Conservation (phyloP, 92 coral and sea anemone genomes). For the Phenganax marumi region DNA sequence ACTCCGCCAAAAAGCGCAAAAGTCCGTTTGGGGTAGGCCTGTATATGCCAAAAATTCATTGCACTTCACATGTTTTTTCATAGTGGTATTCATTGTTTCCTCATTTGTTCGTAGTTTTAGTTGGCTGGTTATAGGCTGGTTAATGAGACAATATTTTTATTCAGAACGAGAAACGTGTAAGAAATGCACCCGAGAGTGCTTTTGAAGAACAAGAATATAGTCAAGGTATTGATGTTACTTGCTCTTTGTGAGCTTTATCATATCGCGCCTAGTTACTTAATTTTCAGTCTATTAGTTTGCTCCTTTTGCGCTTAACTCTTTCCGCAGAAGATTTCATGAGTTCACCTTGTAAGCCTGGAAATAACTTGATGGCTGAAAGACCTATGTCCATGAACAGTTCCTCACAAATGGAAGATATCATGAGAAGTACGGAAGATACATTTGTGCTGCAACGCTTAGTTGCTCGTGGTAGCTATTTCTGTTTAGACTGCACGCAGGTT, state of each 20-base stretch:
- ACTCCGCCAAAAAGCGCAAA: conserved; percentile 26
- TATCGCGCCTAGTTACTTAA: neutral
- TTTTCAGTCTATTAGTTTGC: neutral
- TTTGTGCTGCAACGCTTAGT: neutral
- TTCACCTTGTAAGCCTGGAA: conserved; percentile 11
- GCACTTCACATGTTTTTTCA: neutral
- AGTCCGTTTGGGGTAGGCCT: conserved; percentile 25
- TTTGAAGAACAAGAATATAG: conserved; percentile 33
- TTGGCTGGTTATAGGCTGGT: neutral
- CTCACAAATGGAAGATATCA: conserved; percentile 21
- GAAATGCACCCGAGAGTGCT: conserved; percentile 12
- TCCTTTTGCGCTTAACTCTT: conserved; percentile 2
- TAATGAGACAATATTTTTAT: neutral
- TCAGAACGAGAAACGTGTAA: neutral
- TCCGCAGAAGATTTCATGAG: conserved; percentile 21
- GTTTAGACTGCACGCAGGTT: neutral
- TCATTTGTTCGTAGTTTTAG: neutral
- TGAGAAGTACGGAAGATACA: conserved; percentile 13
- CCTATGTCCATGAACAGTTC: neutral
- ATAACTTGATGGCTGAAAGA: neutral
- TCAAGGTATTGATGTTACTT: neutral
- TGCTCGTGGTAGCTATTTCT: neutral
- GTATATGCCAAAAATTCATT: neutral
- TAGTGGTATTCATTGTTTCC: neutral
- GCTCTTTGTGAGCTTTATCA: neutral